Conservation (phyloP, 2,797 vertebrate species). For the Chloroceryle inda region DNA sequence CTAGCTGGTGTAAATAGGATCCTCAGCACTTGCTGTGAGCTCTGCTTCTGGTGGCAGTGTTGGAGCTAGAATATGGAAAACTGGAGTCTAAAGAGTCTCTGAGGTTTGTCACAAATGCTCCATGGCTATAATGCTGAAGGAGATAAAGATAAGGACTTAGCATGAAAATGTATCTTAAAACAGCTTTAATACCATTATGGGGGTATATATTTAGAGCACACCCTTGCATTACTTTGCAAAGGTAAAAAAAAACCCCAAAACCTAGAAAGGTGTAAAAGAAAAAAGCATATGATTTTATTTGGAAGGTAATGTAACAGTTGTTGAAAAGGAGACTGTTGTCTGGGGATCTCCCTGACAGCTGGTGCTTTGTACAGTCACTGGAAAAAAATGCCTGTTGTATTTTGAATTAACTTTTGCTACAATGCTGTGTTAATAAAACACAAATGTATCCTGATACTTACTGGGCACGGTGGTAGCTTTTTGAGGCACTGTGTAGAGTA, state of each 20-base stretch:
- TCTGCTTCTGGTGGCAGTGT: not conserved
- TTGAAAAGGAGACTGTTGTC: not conserved
- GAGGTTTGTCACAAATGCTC: not conserved
- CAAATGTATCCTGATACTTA: not conserved
- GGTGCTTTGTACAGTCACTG: not conserved
- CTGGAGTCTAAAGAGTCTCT: not conserved
- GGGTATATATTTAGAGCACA: not conserved
- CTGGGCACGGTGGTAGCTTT: accelerated
- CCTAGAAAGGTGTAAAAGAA: not conserved
- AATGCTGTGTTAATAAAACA: not conserved
- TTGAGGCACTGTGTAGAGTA: not conserved
- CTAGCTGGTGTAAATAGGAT: not conserved
- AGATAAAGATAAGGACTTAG: not conserved
- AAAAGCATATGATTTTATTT: not conserved
- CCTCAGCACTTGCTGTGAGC: not conserved
- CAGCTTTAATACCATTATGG: not conserved
- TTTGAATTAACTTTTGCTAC: not conserved
- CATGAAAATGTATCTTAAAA: not conserved
- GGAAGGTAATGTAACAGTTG: not conserved
- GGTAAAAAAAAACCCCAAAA: not conserved
- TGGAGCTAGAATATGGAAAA: not conserved
- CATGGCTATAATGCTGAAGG: not conserved
- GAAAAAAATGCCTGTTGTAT: not conserved
- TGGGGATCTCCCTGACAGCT: not conserved
- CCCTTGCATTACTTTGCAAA: not conserved